Percentiles rank a stretch among this genome's conserved stretches.
Evolutionary conservation across 2,888 invertebrate species (phyloP).

Genomic region (Hetaerina titia): DNA sequence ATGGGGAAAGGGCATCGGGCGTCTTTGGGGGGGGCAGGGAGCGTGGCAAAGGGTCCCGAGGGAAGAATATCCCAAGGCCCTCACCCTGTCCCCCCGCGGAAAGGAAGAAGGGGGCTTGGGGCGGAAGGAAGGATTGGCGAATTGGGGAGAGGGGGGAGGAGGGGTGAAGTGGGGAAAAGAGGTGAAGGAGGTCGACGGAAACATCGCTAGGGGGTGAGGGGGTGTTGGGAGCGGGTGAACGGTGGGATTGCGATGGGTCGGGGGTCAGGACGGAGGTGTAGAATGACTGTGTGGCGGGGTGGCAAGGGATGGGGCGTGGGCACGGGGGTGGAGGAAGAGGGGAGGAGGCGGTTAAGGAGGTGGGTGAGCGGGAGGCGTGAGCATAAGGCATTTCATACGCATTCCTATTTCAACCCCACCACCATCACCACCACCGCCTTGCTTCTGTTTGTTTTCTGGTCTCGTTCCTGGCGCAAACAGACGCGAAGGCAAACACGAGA

Average conservation of each 20-base stretch:
- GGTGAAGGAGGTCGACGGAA: background rate
- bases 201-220: background rate
- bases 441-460: conserved; percentile 67
- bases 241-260: background rate
- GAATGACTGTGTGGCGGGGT: background rate
- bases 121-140: background rate
- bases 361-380: background rate
- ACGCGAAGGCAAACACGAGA: conserved; percentile 64
- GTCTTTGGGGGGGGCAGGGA: background rate
- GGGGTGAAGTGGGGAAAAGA: background rate
- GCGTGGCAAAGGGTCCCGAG: background rate
- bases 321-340: background rate
- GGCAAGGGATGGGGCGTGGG: background rate
- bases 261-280: background rate
- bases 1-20: background rate
- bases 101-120: background rate
- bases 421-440: conserved; percentile 45
- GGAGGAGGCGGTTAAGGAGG: background rate
- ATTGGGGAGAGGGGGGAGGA: background rate
- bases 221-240: background rate
- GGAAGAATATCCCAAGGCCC: background rate
- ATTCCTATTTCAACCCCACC: conserved; percentile 62
- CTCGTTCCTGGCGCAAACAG: conserved; percentile 67
- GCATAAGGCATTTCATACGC: conserved; percentile 59
- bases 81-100: background rate